Base-by-base conservation (phyloP, 2,888 invertebrate genomes). In the Cheilosia vernalis region DNA sequence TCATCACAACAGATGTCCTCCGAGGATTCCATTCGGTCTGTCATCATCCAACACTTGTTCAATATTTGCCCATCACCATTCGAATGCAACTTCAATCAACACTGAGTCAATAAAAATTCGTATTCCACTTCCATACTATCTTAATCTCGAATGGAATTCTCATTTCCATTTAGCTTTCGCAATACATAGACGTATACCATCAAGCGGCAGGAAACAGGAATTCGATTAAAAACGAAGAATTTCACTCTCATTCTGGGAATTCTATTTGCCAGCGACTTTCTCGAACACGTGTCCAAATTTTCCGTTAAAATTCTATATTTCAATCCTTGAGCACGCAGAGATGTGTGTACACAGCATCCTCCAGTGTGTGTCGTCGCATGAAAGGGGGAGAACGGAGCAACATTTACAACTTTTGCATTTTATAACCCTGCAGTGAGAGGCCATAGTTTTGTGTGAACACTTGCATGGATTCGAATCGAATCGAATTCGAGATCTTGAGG, bases 251-350 rank as follows among this genome's bases (percentile, higher is more conserved):
- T 79, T 64, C 63, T 7, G 51, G 37, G 69, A 66, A 64, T 60
- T 53, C 44, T 83, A 63, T 63, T 73, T 73, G 56, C 63, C 58
- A 33, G 37, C 56, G 67, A 80, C 64, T 80, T 67, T 72, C 37
- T 85, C 56, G 80, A 85, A 85, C 85, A 85, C 85, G 85, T 85
- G 85, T 85, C 81, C 85, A 81, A 80, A 81, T 80, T 76, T 67
- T 76, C 70, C 60, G 60, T 66, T 72, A 61, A 76, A 76, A 76
- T 74, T 80, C 76, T 76, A 70, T 76, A 63, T 81, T 77, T 58
- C 77, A 63, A 72, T 81, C 61, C 81, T 85, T 85, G 81, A 81
- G 77, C 85, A 85, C 85, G 85, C 66, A 72, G 47, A 55, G 40
- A 56, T 47, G 24, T 42, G 19, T 61, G 53, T 24, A 63, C 51